Base-by-base conservation (phyloP, 2,113 vertebrate genomes). In the Bungarus multicinctus region DNA sequence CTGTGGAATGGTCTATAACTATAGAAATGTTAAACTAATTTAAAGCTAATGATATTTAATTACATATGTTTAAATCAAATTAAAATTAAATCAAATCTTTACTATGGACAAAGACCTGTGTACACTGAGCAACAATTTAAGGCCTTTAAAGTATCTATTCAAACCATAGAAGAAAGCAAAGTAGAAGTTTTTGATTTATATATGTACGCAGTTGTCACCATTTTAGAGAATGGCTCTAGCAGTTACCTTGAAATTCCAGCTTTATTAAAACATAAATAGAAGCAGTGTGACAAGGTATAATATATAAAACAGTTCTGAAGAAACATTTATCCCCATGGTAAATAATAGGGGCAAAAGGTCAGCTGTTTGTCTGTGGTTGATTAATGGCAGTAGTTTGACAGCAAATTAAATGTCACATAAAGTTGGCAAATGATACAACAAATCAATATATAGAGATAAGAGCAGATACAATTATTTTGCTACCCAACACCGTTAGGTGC, bases 321-420 rank as follows among this genome's bases (percentile, higher is more conserved):
- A 93, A 85, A 92, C n/a, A 91, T 95, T 95, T 96, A 27, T 20
- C 43, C 47, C 85, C 11, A 39, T 45, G 91, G 25, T 90, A 96
- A 89, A 50, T 94, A 91, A 92, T 57, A 74, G 64, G 39, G 87
- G 92, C 86, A 94, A 95, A 96, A 96, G 93, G 90, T 85, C 95
- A 95, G 10, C 54, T 22, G 2, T 95, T 95, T 94, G n/a, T 39
- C 91, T 93, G 52, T 57, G 9, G 74, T 95, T 95, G 93, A 96
- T 94, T 94, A 95, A 93, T 94, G 81, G 85, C 45, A 91, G 50
- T 89, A 92, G 54, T 96, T 95, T 95, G 95, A 93, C 88, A 95
- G 91, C 92, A 97, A 97, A 96, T 95, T 95, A 95, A 91, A 95
- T 93, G 81, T 92, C 92, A 93, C 90, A 91, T 11, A 0, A 96